Evolutionary conservation across 1,140 invertebrate genomes (phyloP).

Genomic region (Nixonia krombeini): DNA sequence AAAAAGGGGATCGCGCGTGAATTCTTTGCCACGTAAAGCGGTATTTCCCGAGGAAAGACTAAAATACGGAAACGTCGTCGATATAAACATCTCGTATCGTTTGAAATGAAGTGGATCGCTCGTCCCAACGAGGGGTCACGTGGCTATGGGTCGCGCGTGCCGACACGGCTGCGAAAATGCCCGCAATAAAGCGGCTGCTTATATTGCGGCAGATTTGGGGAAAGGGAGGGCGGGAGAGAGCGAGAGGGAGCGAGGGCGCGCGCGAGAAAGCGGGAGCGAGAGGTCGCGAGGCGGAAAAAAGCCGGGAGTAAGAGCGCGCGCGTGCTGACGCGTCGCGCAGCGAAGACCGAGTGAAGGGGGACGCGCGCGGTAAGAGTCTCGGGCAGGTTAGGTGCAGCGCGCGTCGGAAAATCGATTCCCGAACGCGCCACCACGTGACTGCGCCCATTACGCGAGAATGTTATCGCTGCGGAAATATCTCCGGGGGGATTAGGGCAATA

Average conservation of each 20-base stretch:
- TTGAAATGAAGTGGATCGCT: background rate
- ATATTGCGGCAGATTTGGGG: constrained; percentile 24
- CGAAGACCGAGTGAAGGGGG: constrained; percentile 33
- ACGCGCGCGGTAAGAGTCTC: constrained; percentile 27
- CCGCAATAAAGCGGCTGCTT: constrained; percentile 29
- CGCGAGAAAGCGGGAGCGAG: constrained; percentile 3
- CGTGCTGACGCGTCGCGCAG: constrained; percentile 36
- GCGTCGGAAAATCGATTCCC: constrained; percentile 64
- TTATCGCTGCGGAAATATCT: constrained; percentile 39
- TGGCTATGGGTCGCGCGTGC: constrained; percentile 21
- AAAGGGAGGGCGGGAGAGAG: constrained; percentile 26
- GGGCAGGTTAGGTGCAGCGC: constrained; percentile 48
- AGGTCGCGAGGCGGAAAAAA: constrained; percentile 32
- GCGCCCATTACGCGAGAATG: constrained; percentile 53
- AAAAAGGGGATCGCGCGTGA: too few species aligned
- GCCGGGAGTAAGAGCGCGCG: constrained; percentile 34
- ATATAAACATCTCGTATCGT: too few species aligned
- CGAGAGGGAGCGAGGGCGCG: constrained; percentile 6
- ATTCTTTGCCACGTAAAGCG: too few species aligned
- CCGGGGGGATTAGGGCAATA: constrained; percentile 17
- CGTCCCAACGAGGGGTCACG: constrained; percentile 11
- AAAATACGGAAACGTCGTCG: too few species aligned
- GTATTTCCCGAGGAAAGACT: too few species aligned
- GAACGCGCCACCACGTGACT: constrained; percentile 63
- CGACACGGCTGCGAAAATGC: constrained; percentile 30